Evolutionary conservation across 53 echinoderm and acorn worm genomes (phyloP), one percentile per base, ranked within the genome.

Genomic region (Paracentrotus lividus): DNA sequence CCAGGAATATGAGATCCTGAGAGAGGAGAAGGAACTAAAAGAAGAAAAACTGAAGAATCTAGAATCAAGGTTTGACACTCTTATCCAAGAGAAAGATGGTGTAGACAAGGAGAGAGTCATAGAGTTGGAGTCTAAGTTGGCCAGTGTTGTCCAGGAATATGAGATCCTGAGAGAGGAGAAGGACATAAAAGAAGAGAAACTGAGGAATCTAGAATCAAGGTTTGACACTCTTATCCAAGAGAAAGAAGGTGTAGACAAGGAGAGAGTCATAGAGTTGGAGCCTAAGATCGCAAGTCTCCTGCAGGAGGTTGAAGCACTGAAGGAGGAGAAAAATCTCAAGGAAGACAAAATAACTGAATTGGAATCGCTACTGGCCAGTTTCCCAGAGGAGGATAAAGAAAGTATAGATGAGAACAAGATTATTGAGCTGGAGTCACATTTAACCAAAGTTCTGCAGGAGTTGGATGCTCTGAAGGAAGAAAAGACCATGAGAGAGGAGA

Each of bases 281-380:
- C 2, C 47, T 0, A 81, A 47, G 47, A 12, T 81, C 45, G 47
- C 44, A 10, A 81, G 10, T 47, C 8, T 47, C 26, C 34, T 86
- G 34, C 32, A 45, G 86, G 53, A 53, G 27, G 34, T 33, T 2
- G 23, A 32, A 56, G 55, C 20, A 12, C 24, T 86, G 2, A 56
- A 21, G 36, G 36, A 45, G 27, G 86, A 55, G 55, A 56, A n/a
- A 54, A 47, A 55, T 12, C 5, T 45, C 1, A 81, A 81, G 47
- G 81, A 81, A 45, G 81, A 81, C 26, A 81, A 45, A 47, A 81
- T 81, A 47, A 12, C 47, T 26, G 44, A 81, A 81, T 47, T 81
- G 47, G 47, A 81, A 9, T 44, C 47, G 7, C n/a, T 81, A 26
- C n/a, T 81, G 13, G 24, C 81, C 2, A 81, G 81, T 81, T 24